Conservation (phyloP, 1,140 invertebrate genomes). For the Trachelipus rathkii region DNA sequence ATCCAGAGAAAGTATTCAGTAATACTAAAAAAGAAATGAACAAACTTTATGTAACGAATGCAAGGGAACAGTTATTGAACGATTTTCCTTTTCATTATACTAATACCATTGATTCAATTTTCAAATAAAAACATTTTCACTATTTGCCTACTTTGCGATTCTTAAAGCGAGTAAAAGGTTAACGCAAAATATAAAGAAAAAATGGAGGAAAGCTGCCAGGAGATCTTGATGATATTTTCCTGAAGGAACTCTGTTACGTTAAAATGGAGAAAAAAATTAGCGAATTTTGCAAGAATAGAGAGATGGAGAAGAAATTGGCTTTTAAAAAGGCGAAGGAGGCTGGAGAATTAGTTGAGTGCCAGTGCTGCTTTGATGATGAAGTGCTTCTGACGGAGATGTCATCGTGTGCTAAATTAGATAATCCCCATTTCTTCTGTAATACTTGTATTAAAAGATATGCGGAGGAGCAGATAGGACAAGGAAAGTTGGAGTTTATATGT, state of each 20-base stretch:
- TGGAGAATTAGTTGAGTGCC: slow-evolving; percentile 53
- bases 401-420: slow-evolving; percentile 51
- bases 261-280: not conserved
- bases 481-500: slow-evolving; percentile 56
- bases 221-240: slow-evolving; percentile 20
- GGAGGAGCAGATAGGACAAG: slow-evolving; percentile 56
- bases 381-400: slow-evolving; percentile 58
- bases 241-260: slow-evolving; percentile 24
- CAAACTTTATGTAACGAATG: slow-evolving; percentile 49
- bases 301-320: too few species aligned
- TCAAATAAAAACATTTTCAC: slow-evolving; percentile 48
- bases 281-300: not conserved
- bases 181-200: too few species aligned
- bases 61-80: slow-evolving; percentile 47
- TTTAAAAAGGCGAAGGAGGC: slow-evolving; percentile 51
- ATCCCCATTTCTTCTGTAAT: slow-evolving; percentile 60
- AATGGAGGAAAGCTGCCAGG: too few species aligned
- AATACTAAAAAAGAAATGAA: slow-evolving; percentile 50
- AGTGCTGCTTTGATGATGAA: slow-evolving; percentile 60
- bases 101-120: slow-evolving; percentile 47
- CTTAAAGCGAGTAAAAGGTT: too few species aligned
- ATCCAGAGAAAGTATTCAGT: slow-evolving; percentile 52
- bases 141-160: slow-evolving; percentile 46
- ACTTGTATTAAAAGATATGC: slow-evolving; percentile 55
- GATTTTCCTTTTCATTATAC: slow-evolving; percentile 48